A percentile compares a stretch with the other conserved stretches of the same genome.
Evolutionary conservation across 1,140 invertebrate species (phyloP).

Genomic region (Stegodyphus mimosarum): DNA sequence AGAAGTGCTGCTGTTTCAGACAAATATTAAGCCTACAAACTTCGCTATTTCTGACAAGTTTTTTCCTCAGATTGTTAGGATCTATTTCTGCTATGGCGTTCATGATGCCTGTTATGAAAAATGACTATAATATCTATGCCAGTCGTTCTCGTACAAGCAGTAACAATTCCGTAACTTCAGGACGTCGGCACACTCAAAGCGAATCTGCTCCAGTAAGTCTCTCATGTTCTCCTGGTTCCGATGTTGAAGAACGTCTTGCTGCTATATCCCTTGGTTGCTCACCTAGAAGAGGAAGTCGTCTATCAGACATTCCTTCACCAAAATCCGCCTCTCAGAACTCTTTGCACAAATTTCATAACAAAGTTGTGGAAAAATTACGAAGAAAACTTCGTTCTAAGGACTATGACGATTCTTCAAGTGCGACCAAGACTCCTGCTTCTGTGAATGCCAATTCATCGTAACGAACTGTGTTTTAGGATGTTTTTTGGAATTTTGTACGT

Average conservation of each 20-base stretch:
- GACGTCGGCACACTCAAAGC: slow-evolving; percentile 50
- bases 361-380: slow-evolving; percentile 85
- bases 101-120: slow-evolving; percentile 93
- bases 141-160: slow-evolving; percentile 57
- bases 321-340: slow-evolving; percentile 74
- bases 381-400: slow-evolving; percentile 66
- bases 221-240: slow-evolving; percentile 62
- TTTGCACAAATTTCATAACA: slow-evolving; percentile 85
- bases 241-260: slow-evolving; percentile 61
- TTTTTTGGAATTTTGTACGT: neutral
- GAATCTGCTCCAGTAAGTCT: slow-evolving; percentile 59
- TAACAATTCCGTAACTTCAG: slow-evolving; percentile 2
- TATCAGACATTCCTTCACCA: slow-evolving; percentile 74
- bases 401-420: slow-evolving; percentile 13
- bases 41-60: neutral
- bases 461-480: neutral
- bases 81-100: slow-evolving; percentile 78
- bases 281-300: slow-evolving; percentile 76
- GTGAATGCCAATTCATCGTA: neutral
- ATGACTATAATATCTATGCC: slow-evolving; percentile 88
- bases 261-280: slow-evolving; percentile 74
- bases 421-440: neutral
- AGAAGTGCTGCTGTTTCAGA: neutral
- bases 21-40: neutral
- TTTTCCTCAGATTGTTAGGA: neutral